Evolutionary conservation across 92 coral and sea anemone species (phyloP).

Genomic region (Phenganax marumi): DNA sequence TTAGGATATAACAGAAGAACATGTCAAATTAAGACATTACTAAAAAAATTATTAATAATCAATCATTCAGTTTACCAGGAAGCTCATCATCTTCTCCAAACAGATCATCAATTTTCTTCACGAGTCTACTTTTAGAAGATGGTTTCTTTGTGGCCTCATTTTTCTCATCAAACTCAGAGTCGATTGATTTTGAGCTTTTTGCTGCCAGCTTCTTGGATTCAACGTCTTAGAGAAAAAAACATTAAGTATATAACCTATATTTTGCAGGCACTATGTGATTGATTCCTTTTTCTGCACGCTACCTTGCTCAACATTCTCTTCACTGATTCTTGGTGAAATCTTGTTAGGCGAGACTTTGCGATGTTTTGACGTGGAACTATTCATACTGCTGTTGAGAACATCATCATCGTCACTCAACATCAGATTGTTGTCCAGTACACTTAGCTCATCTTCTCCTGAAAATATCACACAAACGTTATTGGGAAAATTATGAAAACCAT

Average conservation of each 20-base stretch:
- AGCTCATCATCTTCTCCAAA: constrained; percentile 87
- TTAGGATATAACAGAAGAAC: not conserved
- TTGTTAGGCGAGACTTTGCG: constrained; percentile 41
- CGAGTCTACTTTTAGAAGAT: constrained; percentile 15
- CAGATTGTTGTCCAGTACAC: constrained; percentile 23
- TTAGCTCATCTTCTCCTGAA: not conserved
- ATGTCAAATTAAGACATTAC: too few species aligned
- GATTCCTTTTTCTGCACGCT: not conserved
- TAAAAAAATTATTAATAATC: too few species aligned
- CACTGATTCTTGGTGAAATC: constrained; percentile 36
- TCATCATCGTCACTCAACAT: constrained; percentile 32
- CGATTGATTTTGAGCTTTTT: constrained; percentile 44
- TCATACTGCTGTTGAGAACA: constrained; percentile 38
- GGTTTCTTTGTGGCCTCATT: not conserved
- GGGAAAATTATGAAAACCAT: too few species aligned
- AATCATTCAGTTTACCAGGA: constrained; percentile 49
- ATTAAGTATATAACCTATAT: not conserved
- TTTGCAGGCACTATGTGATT: not conserved
- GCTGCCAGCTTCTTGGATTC: constrained; percentile 15
- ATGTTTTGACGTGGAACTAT: constrained; percentile 33
- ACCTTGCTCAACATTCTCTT: constrained; percentile 30
- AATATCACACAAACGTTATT: too few species aligned
- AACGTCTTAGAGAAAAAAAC: not conserved
- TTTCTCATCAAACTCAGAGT: constrained; percentile 73
- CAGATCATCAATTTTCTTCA: constrained; percentile 53